A percentile compares a stretch with the other conserved stretches of the same genome.
Evolutionary conservation across 1,140 invertebrate species (phyloP).

Genomic region (Diabrotica undecimpunctata): DNA sequence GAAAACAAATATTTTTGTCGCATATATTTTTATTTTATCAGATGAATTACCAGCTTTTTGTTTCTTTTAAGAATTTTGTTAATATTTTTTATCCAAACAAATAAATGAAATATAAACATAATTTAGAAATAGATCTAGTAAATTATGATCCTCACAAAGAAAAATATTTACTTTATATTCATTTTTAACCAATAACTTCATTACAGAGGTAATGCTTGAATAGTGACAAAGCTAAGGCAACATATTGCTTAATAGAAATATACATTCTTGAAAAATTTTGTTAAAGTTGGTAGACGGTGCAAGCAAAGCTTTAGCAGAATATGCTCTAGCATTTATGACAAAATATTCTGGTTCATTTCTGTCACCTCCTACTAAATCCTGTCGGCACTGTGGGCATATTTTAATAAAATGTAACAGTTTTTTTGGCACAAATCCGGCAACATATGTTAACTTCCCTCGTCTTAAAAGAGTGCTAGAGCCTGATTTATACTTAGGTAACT

Average conservation of each 20-base stretch:
- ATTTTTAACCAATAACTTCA: not conserved
- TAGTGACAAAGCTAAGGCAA: not conserved
- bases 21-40: not conserved
- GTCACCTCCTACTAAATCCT: not conserved
- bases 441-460: not conserved
- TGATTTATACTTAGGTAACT: not conserved
- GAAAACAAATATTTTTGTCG: not conserved
- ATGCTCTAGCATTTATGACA: not conserved
- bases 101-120: not conserved
- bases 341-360: not conserved
- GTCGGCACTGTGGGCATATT: slow-evolving; percentile 1
- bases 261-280: not conserved
- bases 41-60: not conserved
- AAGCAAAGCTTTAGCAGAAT: not conserved
- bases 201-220: not conserved
- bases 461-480: not conserved
- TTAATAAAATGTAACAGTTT: not conserved
- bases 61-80: slow-evolving; percentile 11
- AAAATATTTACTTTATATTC: not conserved
- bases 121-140: not conserved
- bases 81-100: slow-evolving; percentile 5
- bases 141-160: slow-evolving; percentile 1
- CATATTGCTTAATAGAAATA: not conserved
- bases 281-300: not conserved
- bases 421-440: slow-evolving; percentile 6